Evolutionary conservation across 2,797 vertebrate genomes (phyloP).

Genomic region (Eulemur albifrons): DNA sequence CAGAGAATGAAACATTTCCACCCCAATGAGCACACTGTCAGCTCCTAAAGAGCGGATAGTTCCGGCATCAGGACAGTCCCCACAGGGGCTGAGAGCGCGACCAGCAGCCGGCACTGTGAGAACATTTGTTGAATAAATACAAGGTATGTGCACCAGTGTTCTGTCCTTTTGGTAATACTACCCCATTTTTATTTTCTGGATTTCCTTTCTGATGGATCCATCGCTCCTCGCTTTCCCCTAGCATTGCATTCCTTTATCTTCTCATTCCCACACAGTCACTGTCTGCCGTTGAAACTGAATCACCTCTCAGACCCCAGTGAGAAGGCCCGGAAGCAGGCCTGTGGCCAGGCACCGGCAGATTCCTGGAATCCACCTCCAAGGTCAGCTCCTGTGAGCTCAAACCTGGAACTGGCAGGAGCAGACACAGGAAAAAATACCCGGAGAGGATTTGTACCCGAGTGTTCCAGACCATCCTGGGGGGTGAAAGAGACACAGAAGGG

Average conservation of each 20-base stretch:
- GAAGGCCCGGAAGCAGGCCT: background rate
- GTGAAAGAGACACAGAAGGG: background rate
- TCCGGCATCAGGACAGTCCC: background rate
- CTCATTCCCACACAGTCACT: background rate
- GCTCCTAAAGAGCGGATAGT: background rate
- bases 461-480: background rate
- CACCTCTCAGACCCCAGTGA: background rate
- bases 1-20: background rate
- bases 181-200: background rate
- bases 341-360: background rate
- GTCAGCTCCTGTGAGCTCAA: background rate
- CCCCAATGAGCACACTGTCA: background rate
- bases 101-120: rapidly evolving
- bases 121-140: background rate
- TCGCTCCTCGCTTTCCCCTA: background rate
- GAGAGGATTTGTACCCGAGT: background rate
- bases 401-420: background rate
- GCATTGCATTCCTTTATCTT: background rate
- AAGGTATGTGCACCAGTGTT: background rate
- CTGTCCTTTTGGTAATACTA: background rate
- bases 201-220: background rate
- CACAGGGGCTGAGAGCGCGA: too few species aligned
- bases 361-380: background rate
- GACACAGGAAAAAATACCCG: background rate
- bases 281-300: background rate